Percentiles rank a stretch among this genome's conserved stretches.
Conservation (phyloP, 2,888 invertebrate species). For the Ceratothoa steindachneri region DNA sequence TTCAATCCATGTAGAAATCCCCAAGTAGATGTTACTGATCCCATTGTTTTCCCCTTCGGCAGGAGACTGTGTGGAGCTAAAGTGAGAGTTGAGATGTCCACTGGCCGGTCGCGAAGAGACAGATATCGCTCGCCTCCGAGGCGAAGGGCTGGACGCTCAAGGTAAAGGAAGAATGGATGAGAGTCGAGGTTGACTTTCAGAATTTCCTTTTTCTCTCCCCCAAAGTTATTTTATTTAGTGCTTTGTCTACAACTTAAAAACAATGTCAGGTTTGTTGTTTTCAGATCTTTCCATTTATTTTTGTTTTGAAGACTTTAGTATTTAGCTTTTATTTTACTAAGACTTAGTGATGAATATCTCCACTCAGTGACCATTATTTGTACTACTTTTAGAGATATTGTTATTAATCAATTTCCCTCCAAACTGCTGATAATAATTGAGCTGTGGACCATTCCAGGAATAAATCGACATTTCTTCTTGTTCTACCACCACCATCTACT, state of each 20-base stretch:
- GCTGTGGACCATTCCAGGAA: conserved; percentile 46
- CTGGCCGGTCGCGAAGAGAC: conserved; percentile 67
- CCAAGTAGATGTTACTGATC: too few relatives aligned
- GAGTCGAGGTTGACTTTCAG: not conserved
- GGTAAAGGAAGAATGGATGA: not conserved
- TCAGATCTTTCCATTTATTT: not conserved
- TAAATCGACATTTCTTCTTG: conserved; percentile 47
- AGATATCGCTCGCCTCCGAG: conserved; percentile 41
- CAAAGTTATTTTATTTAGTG: too few relatives aligned
- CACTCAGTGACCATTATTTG: too few relatives aligned
- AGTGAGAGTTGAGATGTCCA: conserved; percentile 89
- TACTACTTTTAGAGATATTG: not conserved
- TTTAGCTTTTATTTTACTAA: too few relatives aligned
- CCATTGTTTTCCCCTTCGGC: too few relatives aligned
- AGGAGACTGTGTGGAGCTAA: conserved; percentile 84
- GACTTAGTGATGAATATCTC: not conserved
- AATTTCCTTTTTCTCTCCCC: not conserved
- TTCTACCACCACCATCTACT: conserved; percentile 43
- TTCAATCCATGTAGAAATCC: too few relatives aligned
- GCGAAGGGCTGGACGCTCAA: conserved; percentile 30
- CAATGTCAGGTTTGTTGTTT: not conserved
- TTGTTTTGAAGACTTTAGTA: not conserved
- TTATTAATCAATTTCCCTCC: not conserved
- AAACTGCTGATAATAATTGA: conserved; percentile 9
- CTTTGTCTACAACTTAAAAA: too few relatives aligned